These are phyloP conservation scores for Cyrtodaria siliqua DNA, from an alignment of 2,888 invertebrate genomes.

Conservation along the genomic window DNA sequence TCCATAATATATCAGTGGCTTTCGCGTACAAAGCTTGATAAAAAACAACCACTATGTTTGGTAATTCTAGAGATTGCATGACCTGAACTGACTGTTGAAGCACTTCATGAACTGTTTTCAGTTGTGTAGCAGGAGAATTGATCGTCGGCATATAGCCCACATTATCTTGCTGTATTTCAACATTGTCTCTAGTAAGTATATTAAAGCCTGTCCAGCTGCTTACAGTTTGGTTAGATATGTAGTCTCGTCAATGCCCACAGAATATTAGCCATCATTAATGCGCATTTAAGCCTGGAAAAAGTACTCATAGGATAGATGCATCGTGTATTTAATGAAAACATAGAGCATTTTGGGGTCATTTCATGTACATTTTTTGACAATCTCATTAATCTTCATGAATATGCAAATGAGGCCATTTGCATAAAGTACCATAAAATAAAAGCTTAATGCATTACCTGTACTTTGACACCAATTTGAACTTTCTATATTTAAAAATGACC, in stretches of 20 bases:
- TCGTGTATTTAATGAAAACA: too few species aligned
- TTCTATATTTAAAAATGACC: too few species aligned
- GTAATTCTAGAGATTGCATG: not conserved
- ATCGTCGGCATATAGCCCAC: slow-evolving; percentile 25
- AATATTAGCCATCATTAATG: too few species aligned
- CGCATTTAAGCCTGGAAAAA: too few species aligned
- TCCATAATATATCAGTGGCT: slow-evolving; percentile 22
- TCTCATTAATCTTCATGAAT: too few species aligned
- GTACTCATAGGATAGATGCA: too few species aligned
- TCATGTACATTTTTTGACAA: too few species aligned
- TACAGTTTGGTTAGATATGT: not conserved
- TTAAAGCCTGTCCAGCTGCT: slow-evolving; percentile 7
- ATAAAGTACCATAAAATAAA: too few species aligned
- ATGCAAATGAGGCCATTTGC: too few species aligned
- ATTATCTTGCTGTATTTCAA: not conserved
- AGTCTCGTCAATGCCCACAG: not conserved
- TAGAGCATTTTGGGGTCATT: too few species aligned
- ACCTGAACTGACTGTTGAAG: not conserved
- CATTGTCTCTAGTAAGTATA: not conserved
- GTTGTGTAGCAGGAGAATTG: slow-evolving; percentile 10
- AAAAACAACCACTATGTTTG: slow-evolving; percentile 18
- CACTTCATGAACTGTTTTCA: not conserved
- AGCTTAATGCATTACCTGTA: too few species aligned
- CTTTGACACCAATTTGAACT: too few species aligned
- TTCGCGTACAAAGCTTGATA: slow-evolving; percentile 41